Base-by-base conservation (phyloP, 2,113 vertebrate species). In the Ictidomys tridecemlineatus region DNA sequence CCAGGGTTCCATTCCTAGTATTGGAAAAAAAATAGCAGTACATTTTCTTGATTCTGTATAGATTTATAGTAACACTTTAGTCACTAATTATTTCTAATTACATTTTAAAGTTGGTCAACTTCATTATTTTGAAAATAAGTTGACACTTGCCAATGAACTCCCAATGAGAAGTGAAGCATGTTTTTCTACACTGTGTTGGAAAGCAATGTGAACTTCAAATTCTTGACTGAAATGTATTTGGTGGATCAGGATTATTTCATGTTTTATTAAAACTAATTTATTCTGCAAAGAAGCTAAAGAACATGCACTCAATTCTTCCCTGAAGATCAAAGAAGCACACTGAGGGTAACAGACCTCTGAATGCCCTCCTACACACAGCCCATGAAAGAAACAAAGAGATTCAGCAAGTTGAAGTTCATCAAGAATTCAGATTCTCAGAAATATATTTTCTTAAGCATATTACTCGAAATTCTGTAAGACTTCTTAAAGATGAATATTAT, bases 121-220 rank as follows among this genome's bases (percentile, higher is more conserved):
- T 61, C 73, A 51, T 58, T 83, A 93, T 93, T 94, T 91, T 96
- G 69, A 93, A 96, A 94, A 89, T 80, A 93, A 94, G n/a, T 76
- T 85, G 77, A 73, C 42, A 24, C 77, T 89, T 79, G 72, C 89
- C 45, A 97, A 89, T 88, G 70, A 92, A 91, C 72, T 86, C 42
- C 65, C 84, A 91, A 45, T 80, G 51, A 65, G 72, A 91, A 96
- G 42, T 26, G 16, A 96, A 94, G 63, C n/a, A 24, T 69, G 30
- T 78, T 85, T 73, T 89, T 87, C 67, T 70, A 77, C 18, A 56
- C 37, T 39, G 18, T 85, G 39, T 85, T 94, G 85, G 67, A 85
- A 76, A 85, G 77, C 79, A 97, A 78, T 22, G 84, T 37, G 77
- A 96, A 88, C 39, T 39, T 61, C 73, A 96, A 67, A 85, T 97